These are phyloP conservation scores for Gymnorhina tibicen DNA, from an alignment of 2,113 vertebrate species.

Conservation along the genomic window DNA sequence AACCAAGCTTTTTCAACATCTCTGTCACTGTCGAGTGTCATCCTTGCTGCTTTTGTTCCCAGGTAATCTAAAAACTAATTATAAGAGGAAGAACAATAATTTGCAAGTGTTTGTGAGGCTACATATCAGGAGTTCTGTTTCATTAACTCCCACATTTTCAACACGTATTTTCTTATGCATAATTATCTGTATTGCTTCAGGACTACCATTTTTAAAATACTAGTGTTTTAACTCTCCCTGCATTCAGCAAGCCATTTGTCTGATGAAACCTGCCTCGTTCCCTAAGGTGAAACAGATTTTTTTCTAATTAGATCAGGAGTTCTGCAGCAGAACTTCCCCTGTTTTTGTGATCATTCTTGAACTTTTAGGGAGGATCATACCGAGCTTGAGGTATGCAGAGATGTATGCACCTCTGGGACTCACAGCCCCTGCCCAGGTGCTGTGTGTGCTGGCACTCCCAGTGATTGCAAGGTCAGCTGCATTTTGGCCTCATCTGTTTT, in stretches of 20 bases:
- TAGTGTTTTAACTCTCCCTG: slow-evolving; percentile 2
- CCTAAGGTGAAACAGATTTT: slow-evolving; percentile 24
- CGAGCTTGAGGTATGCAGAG: neutral
- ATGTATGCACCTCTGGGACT: neutral
- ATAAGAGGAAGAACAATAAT: slow-evolving; percentile 4
- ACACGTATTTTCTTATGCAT: slow-evolving; percentile 37
- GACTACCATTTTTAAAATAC: slow-evolving; percentile 26
- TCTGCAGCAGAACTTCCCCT: neutral
- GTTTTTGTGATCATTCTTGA: neutral
- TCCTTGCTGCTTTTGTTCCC: slow-evolving; percentile 20
- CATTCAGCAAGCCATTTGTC: slow-evolving; percentile 29
- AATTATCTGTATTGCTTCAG: slow-evolving; percentile 21
- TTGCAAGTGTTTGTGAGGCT: slow-evolving; percentile 28
- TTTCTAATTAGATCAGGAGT: slow-evolving; percentile 24
- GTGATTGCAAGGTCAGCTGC: neutral
- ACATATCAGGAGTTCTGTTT: slow-evolving; percentile 46
- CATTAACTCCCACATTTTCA: slow-evolving; percentile 51
- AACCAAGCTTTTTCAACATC: neutral
- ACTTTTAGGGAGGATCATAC: neutral
- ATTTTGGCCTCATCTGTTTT: slow-evolving; percentile 17
- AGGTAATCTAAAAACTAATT: slow-evolving; percentile 61
- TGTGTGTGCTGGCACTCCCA: neutral
- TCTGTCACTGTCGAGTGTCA: neutral
- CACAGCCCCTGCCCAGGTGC: neutral
- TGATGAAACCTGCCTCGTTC: slow-evolving; percentile 37